Percentiles rank a stretch among this genome's conserved stretches.
These are phyloP conservation scores for Drosophila guanche DNA, from an alignment of 1,140 invertebrate genomes.

Conservation along the genomic window DNA sequence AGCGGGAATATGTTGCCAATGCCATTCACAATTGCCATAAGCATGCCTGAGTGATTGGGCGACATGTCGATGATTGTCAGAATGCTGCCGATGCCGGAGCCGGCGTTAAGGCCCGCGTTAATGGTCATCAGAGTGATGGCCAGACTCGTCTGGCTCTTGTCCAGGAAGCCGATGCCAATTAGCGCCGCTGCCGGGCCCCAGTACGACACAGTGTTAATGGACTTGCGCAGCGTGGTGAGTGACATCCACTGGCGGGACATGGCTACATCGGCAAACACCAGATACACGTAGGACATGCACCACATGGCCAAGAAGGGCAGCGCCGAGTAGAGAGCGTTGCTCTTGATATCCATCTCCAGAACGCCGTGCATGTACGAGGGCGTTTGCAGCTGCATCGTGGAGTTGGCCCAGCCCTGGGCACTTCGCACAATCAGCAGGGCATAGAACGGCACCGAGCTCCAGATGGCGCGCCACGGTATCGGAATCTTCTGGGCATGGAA, in stretches of 20 bases:
- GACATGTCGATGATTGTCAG: constrained; percentile 90
- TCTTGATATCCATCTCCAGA: constrained; percentile 90
- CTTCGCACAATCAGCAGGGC: constrained; percentile 93
- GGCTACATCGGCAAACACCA: constrained; percentile 82
- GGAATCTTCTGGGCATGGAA: constrained; percentile 76
- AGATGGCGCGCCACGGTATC: constrained; percentile 90
- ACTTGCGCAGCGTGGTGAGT: constrained; percentile 85
- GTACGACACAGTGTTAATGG: constrained; percentile 87
- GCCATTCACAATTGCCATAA: constrained; percentile 89
- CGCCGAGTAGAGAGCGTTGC: constrained; percentile 89
- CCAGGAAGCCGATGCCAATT: constrained; percentile 86
- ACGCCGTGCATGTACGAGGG: constrained; percentile 87
- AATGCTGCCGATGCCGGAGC: constrained; percentile 88
- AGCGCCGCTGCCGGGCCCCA: constrained; percentile 86
- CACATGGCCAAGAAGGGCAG: constrained; percentile 91
- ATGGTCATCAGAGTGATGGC: constrained; percentile 87
- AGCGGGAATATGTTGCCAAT: constrained; percentile 89
- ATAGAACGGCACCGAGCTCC: constrained; percentile 91
- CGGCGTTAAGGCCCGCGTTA: constrained; percentile 90
- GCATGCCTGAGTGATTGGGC: constrained; percentile 89
- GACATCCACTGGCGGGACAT: constrained; percentile 62
- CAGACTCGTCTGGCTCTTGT: constrained; percentile 64
- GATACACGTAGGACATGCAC: constrained; percentile 86
- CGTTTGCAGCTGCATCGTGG: constrained; percentile 95
- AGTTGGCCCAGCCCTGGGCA: constrained; percentile 96